These are phyloP conservation scores for Phaethornis superciliosus DNA, from an alignment of 2,113 vertebrate genomes.

Conservation along the genomic window DNA sequence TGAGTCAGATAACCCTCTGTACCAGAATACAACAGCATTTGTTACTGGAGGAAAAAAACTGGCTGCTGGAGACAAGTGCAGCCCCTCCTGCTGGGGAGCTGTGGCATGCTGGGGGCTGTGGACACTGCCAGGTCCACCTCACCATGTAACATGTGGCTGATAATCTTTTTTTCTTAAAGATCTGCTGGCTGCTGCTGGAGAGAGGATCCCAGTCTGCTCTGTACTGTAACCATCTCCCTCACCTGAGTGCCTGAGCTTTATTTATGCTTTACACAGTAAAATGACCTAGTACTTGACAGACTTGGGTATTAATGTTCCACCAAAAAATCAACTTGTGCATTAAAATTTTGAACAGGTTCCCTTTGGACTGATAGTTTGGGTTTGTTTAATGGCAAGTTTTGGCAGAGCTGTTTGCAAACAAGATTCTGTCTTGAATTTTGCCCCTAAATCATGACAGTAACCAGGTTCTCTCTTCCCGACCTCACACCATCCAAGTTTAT, in stretches of 20 bases:
- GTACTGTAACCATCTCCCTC: background rate
- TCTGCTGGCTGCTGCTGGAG: background rate
- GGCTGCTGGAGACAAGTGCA: background rate
- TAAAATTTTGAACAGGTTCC: background rate
- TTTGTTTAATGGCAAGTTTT: background rate
- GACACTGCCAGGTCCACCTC: background rate
- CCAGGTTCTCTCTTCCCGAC: background rate
- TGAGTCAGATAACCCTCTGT: background rate
- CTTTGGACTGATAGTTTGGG: background rate
- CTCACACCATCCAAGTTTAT: background rate
- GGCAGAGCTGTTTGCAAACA: background rate
- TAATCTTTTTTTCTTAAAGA: background rate
- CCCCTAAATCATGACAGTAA: background rate
- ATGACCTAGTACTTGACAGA: background rate
- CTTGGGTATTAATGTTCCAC: background rate
- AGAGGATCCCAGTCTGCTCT: background rate
- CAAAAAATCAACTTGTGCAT: background rate
- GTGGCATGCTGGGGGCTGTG: background rate
- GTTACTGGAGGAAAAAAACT: background rate
- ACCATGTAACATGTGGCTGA: fast-evolving
- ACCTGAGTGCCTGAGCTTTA: background rate
- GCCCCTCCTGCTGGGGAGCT: background rate
- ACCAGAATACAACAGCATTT: background rate
- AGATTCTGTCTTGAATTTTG: background rate
- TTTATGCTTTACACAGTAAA: background rate